A percentile compares a stretch with the other conserved stretches of the same genome.
These are phyloP conservation scores for Todus mexicanus DNA, from an alignment of 2,797 vertebrate genomes.

Conservation along the genomic window DNA sequence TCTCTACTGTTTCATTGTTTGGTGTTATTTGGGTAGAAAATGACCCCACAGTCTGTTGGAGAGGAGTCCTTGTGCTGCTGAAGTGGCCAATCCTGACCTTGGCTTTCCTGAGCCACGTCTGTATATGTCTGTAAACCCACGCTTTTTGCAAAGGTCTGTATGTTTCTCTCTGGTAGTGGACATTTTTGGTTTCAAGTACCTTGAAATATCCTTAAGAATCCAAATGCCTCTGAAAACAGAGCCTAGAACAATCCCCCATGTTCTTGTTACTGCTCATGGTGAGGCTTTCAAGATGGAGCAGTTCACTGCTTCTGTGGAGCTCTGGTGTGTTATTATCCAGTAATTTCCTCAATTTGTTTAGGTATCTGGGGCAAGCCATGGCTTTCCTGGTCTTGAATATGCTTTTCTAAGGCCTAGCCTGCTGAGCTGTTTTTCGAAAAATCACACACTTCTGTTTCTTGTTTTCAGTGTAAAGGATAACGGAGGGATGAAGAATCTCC, in stretches of 20 bases:
- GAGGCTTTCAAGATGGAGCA: neutral
- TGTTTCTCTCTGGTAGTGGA: neutral
- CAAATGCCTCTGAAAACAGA: neutral
- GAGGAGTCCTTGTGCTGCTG: neutral
- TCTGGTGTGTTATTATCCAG: neutral
- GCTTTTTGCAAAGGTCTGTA: accelerated
- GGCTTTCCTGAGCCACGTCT: neutral
- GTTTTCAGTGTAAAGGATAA: neutral
- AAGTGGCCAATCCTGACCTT: neutral
- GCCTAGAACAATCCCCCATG: neutral
- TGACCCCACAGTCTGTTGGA: accelerated
- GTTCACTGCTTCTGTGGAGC: neutral
- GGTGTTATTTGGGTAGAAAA: neutral
- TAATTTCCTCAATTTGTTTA: neutral
- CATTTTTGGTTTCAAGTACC: neutral
- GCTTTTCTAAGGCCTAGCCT: neutral
- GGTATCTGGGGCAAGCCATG: neutral
- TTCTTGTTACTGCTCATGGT: neutral
- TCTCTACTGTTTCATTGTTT: neutral
- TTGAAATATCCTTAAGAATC: neutral
- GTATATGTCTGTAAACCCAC: accelerated
- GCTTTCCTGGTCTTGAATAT: neutral
- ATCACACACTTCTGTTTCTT: neutral
- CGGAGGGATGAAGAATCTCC: neutral
- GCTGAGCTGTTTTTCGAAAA: neutral